phyloP scores from a whole-genome alignment of 1,140 invertebrate species.

The Drosophila mauritiana region DNA sequence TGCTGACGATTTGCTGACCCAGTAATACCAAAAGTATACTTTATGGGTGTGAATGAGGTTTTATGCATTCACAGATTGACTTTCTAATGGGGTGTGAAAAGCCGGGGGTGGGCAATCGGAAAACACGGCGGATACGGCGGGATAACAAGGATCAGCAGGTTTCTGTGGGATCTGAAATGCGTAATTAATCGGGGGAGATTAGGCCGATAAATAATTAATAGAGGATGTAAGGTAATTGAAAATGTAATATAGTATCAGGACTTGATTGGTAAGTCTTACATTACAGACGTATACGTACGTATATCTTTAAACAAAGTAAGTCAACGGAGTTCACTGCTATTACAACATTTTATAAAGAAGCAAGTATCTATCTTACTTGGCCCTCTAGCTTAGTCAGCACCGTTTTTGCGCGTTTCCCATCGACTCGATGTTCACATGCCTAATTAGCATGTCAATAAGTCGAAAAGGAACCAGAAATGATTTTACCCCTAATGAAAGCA shows the following conservation, averaged over 20 bases:
- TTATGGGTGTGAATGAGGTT: constrained; percentile 47
- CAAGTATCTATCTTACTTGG: too few species aligned
- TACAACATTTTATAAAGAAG: too few species aligned
- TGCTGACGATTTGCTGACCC: constrained; percentile 76
- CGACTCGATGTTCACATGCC: constrained; percentile 13
- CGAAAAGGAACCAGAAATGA: background rate
- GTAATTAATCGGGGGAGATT: constrained; percentile 36
- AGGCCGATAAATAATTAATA: constrained; percentile 4
- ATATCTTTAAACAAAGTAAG: background rate
- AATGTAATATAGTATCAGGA: background rate
- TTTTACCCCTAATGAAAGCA: constrained; percentile 38
- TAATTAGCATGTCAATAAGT: constrained; percentile 46
- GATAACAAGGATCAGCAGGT: constrained; percentile 39
- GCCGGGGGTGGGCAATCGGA: background rate
- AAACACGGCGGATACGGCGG: background rate
- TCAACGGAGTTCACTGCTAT: too few species aligned
- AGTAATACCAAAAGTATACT: constrained; percentile 22
- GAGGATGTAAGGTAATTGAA: constrained; percentile 2
- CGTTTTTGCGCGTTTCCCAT: constrained; percentile 1
- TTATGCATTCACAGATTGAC: constrained; percentile 45
- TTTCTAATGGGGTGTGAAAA: constrained; percentile 43
- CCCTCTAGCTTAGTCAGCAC: background rate
- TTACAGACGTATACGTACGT: too few species aligned
- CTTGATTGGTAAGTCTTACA: background rate
- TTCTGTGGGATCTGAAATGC: constrained; percentile 25